A percentile compares a stretch with the other conserved stretches of the same genome.
Evolutionary conservation across 2,113 vertebrate genomes (phyloP).

Genomic region (Callaeas wilsoni): DNA sequence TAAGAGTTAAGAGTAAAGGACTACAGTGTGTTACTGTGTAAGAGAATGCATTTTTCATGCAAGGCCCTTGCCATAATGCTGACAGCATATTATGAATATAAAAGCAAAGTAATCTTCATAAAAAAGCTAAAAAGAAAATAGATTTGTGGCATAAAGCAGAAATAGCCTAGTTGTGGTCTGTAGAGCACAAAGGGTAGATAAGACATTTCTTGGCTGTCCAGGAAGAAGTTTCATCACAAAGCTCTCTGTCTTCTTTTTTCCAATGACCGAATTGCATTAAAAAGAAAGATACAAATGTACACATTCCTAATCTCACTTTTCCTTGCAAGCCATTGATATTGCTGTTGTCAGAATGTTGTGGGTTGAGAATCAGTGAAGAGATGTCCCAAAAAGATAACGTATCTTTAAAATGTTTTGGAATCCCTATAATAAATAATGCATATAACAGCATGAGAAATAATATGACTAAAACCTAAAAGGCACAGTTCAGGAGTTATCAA

Average conservation of each 20-base stretch:
- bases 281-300: background rate
- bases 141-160: background rate
- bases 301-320: background rate
- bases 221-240: background rate
- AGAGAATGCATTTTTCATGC: background rate
- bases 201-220: background rate
- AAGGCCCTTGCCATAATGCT: background rate
- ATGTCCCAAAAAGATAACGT: conserved; percentile 1
- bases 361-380: background rate
- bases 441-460: background rate
- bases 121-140: conserved; percentile 16
- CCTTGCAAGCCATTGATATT: background rate
- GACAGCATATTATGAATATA: background rate
- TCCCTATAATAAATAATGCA: conserved; percentile 2
- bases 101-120: conserved; percentile 28
- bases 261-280: background rate
- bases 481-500: background rate
- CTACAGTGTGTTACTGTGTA: background rate
- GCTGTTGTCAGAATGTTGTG: background rate
- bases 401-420: conserved; percentile 23
- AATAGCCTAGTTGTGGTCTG: background rate
- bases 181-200: conserved; percentile 21
- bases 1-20: background rate
- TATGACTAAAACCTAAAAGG: background rate
- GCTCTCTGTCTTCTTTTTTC: background rate